phyloP scores from a whole-genome alignment of 1,140 invertebrate species.

The Dolichoris vasculosae region DNA sequence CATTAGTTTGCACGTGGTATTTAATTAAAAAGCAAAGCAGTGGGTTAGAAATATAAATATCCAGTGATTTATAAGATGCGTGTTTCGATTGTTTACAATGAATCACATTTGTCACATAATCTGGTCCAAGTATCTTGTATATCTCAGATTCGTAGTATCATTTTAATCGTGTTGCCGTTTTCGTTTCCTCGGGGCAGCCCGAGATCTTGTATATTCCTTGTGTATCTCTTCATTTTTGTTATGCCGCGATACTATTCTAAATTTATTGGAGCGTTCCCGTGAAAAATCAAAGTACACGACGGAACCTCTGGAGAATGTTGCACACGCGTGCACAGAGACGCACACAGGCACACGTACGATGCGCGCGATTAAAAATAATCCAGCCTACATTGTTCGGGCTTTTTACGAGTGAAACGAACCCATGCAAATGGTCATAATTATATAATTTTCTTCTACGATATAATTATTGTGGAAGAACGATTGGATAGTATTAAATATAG shows the following conservation, averaged over 20 bases:
- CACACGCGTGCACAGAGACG: not conserved
- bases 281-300: not conserved
- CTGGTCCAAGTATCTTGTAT: constrained; percentile 10
- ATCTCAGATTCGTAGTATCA: constrained; percentile 14
- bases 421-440: too few relatives aligned
- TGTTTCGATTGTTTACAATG: not conserved
- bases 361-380: too few relatives aligned
- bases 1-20: not conserved
- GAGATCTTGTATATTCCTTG: not conserved
- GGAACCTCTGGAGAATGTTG: too few relatives aligned
- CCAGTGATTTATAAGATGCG: too few relatives aligned
- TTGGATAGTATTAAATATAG: too few relatives aligned
- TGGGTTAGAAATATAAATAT: too few relatives aligned
- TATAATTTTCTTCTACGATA: too few relatives aligned
- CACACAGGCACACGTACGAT: not conserved
- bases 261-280: not conserved
- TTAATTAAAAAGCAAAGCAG: not conserved
- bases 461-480: too few relatives aligned
- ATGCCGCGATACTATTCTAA: constrained; percentile 3
- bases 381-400: too few relatives aligned
- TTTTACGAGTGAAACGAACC: too few relatives aligned
- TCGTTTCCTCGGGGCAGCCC: not conserved
- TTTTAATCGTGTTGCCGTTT: not conserved
- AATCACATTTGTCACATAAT: constrained; percentile 1
- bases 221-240: not conserved